Evolutionary conservation across 2,113 vertebrate genomes (phyloP), one percentile per base, ranked within the genome.

Genomic region (Aviceda subcristata): DNA sequence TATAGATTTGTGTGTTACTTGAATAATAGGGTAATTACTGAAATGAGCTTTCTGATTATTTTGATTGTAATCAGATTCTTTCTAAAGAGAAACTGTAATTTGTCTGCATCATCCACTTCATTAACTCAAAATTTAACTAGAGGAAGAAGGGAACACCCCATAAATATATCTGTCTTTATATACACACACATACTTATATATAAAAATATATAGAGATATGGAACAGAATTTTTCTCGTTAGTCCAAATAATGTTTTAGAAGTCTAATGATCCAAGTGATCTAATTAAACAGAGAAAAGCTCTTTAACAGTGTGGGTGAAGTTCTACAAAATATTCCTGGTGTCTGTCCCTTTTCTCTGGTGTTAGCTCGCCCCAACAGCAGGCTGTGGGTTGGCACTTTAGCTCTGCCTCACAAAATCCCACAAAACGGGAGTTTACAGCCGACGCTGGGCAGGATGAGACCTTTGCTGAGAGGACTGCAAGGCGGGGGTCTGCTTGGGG

Each of bases 381-480:
- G 21, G 56, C 62, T n/a, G 36, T 11, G 41, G 38, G 29, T 18
- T 39, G 38, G 1, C 6, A 5, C 23, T 57, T 51, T 22, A 20
- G 18, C 17, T 57, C 23, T 69, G 34, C 23, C 24, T 73, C 6
- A 1, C 2, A 1, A 43, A 13, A 39, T 45, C 36, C 79, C 22
- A n/a, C n/a, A n/a, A n/a, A n/a, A n/a, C n/a, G 4, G 51, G n/a
- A 29, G 7, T 32, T 72, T 34, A 23, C 19, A 16, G 43, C 36
- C 6, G 9, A 22, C 0, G 0, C 43, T 32, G 1, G 2, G 5
- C 36, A 7, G 20, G 23, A 15, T 7, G 34, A 36, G 19, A 18
- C 46, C 26, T 55, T 32, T 30, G 27, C 48, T 1, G 9, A 51
- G 29, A 20, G 5, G 26, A 10, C 48, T 39, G 8, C 12, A 14